These are phyloP conservation scores for Yoshiicerus persimilis DNA, from an alignment of 1,140 invertebrate species.

Conservation along the genomic window DNA sequence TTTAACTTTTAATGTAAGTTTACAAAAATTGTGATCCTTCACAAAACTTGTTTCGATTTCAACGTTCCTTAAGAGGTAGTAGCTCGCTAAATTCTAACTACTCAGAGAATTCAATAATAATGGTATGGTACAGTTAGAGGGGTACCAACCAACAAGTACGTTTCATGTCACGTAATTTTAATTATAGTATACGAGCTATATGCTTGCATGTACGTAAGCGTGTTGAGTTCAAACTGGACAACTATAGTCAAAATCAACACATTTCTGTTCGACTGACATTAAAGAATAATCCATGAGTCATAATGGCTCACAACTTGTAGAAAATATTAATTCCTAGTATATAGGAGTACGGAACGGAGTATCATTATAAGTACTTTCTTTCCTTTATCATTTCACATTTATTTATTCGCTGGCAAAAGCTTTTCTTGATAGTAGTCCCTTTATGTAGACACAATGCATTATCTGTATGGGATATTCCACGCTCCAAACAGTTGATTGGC, in stretches of 20 bases:
- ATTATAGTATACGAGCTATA: background rate
- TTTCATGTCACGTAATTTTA: background rate
- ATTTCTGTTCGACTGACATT: background rate
- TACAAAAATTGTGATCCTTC: background rate
- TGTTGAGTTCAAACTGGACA: background rate
- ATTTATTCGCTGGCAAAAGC: background rate
- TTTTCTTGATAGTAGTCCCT: background rate
- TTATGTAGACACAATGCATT: background rate
- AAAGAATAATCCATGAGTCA: slow-evolving; percentile 13
- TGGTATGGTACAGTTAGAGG: background rate
- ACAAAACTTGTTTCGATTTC: background rate
- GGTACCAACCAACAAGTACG: background rate
- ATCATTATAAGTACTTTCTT: background rate
- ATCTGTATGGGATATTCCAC: background rate
- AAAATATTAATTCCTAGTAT: slow-evolving; percentile 4
- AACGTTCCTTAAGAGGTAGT: background rate
- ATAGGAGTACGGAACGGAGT: background rate
- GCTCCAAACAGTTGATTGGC: background rate
- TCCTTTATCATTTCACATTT: background rate
- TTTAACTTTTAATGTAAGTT: background rate
- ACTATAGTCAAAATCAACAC: slow-evolving; percentile 1
- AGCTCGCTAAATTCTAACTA: background rate
- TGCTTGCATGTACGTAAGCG: background rate
- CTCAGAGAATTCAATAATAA: background rate
- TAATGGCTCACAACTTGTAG: background rate